phyloP scores from a whole-genome alignment of 2,797 vertebrate species.

The Artibeus jamaicensis region DNA sequence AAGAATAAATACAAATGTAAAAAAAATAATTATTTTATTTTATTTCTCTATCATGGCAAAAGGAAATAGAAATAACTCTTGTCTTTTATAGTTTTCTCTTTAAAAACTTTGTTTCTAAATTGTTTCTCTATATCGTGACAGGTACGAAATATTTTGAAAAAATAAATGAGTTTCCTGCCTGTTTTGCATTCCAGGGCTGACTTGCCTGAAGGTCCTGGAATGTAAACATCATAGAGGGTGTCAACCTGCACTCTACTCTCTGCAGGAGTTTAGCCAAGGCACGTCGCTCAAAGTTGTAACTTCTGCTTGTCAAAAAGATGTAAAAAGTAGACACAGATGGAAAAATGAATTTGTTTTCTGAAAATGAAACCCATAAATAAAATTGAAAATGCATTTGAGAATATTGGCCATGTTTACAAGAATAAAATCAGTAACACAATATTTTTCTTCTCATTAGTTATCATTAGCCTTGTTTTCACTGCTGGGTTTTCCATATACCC shows the following conservation, averaged over 20 bases:
- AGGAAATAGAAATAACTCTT: background rate
- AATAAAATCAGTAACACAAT: background rate
- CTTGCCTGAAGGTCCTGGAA: background rate
- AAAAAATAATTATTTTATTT: background rate
- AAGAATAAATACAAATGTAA: background rate
- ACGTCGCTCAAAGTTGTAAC: background rate
- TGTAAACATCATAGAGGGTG: background rate
- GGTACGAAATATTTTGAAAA: background rate
- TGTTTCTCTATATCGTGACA: background rate
- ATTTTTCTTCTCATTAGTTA: background rate
- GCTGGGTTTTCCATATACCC: background rate
- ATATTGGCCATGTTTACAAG: background rate
- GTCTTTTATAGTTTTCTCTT: background rate
- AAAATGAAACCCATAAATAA: background rate
- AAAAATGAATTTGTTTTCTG: background rate
- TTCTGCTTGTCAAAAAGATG: background rate
- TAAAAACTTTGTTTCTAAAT: background rate
- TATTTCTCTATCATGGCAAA: background rate
- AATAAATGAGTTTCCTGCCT: background rate
- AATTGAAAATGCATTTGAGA: background rate
- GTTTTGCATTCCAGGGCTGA: background rate
- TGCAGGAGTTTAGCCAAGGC: background rate
- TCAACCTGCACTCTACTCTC: background rate
- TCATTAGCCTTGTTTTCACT: background rate
- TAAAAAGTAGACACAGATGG: background rate